Conservation (phyloP, 2,888 invertebrate species). For the Norana najaformis region DNA sequence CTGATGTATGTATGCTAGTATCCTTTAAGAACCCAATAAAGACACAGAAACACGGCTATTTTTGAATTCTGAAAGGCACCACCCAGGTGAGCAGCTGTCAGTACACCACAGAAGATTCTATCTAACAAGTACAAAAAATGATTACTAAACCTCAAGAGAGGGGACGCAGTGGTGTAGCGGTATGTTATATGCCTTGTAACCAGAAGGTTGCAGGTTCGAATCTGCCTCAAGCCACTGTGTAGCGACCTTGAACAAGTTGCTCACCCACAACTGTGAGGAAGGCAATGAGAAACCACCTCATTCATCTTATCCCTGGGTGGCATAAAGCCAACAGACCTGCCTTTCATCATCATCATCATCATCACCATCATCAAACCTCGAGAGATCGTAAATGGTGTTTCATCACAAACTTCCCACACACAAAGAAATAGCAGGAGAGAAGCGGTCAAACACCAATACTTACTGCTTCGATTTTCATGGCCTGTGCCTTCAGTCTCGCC, state of each 20-base stretch:
- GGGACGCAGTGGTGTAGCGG: too few relatives aligned
- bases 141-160: background rate
- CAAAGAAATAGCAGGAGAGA: background rate
- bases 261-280: too few relatives aligned
- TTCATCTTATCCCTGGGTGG: too few relatives aligned
- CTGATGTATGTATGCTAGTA: background rate
- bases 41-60: background rate
- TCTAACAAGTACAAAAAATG: background rate
- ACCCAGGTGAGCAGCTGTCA: background rate
- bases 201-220: too few relatives aligned
- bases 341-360: background rate
- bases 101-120: background rate
- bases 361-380: background rate
- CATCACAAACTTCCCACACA: too few relatives aligned
- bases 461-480: constrained; percentile 64
- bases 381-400: background rate
- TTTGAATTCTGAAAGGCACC: background rate
- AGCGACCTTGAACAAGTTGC: too few relatives aligned
- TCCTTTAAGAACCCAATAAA: background rate
- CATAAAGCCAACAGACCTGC: too few relatives aligned
- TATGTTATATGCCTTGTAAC: too few relatives aligned
- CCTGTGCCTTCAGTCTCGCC: constrained; percentile 64
- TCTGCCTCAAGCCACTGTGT: too few relatives aligned
- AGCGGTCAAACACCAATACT: constrained; percentile 45
- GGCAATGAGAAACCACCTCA: too few relatives aligned